phyloP scores from a whole-genome alignment of 2,113 vertebrate species.

The Bos javanicus region DNA sequence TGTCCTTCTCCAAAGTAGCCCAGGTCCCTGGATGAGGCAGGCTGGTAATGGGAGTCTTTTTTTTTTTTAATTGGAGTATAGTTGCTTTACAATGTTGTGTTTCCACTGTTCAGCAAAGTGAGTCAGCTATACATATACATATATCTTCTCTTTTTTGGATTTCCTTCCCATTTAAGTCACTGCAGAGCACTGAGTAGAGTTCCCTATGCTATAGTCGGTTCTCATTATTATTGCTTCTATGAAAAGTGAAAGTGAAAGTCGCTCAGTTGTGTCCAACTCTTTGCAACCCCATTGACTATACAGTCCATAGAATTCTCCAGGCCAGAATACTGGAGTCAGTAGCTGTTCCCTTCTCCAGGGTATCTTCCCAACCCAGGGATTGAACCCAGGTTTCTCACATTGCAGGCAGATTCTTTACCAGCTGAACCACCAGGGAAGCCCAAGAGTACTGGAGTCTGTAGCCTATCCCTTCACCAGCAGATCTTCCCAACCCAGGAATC shows the following conservation, averaged over 20 bases:
- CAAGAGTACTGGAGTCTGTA: not conserved
- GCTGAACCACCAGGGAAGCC: not conserved
- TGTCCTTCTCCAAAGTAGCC: not conserved
- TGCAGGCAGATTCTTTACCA: not conserved
- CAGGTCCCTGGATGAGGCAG: not conserved
- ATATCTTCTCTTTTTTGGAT: not conserved
- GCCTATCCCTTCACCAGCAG: not conserved
- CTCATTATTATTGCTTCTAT: not conserved
- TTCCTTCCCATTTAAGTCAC: not conserved
- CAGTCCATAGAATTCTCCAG: not conserved
- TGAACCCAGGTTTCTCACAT: not conserved
- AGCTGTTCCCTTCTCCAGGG: not conserved
- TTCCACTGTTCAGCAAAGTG: not conserved
- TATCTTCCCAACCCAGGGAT: not conserved
- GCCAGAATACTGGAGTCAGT: not conserved
- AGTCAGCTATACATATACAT: not conserved
- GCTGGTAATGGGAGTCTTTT: not conserved
- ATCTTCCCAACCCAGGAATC: not conserved
- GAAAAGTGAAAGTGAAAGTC: not conserved
- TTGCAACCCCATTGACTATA: not conserved
- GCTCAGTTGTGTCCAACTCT: not conserved
- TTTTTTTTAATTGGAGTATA: not conserved
- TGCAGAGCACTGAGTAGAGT: not conserved
- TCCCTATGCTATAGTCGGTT: not conserved
- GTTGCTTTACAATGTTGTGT: not conserved